phyloP scores from a whole-genome alignment of 1,140 invertebrate genomes.

The Pachypeltis micranthus region DNA sequence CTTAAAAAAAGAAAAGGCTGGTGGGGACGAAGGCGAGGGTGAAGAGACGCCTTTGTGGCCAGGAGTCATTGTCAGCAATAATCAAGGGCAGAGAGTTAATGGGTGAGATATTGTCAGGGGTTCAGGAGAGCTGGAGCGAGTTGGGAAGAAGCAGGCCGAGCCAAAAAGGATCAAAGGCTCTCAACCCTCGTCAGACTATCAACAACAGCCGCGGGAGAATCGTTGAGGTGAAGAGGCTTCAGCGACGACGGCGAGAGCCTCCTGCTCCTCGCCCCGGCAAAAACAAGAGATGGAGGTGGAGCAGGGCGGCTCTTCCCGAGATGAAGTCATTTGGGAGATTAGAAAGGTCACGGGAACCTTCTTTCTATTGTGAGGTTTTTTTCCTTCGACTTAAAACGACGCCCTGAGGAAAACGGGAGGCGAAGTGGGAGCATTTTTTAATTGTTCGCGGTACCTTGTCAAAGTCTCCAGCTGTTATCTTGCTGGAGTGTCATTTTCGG shows the following conservation, averaged over 20 bases:
- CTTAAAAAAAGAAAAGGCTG: not conserved
- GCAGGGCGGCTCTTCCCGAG: not conserved
- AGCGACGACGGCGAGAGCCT: not conserved
- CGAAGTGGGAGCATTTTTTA: not conserved
- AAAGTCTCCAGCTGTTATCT: not conserved
- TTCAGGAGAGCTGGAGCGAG: not conserved
- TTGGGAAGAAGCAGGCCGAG: no score
- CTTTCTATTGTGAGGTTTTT: not conserved
- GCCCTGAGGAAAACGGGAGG: not conserved
- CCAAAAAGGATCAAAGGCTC: slow-evolving; percentile 1
- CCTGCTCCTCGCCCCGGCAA: no score
- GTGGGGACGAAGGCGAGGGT: not conserved
- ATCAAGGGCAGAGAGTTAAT: slow-evolving; percentile 9
- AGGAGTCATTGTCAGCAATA: slow-evolving; percentile 7
- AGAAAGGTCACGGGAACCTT: not conserved
- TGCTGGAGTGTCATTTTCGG: not conserved
- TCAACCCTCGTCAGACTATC: not conserved
- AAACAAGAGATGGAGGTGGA: no score
- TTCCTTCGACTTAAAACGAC: not conserved
- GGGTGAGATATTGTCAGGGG: slow-evolving; percentile 9
- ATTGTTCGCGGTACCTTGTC: slow-evolving; percentile 5
- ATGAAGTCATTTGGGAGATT: slow-evolving; percentile 9
- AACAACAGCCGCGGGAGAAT: slow-evolving; percentile 4
- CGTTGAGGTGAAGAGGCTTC: not conserved
- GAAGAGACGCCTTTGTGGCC: slow-evolving; percentile 2